A percentile compares a stretch with the other conserved stretches of the same genome.
phyloP scores from a whole-genome alignment of 2,888 invertebrate species.

The Helleia helle region DNA sequence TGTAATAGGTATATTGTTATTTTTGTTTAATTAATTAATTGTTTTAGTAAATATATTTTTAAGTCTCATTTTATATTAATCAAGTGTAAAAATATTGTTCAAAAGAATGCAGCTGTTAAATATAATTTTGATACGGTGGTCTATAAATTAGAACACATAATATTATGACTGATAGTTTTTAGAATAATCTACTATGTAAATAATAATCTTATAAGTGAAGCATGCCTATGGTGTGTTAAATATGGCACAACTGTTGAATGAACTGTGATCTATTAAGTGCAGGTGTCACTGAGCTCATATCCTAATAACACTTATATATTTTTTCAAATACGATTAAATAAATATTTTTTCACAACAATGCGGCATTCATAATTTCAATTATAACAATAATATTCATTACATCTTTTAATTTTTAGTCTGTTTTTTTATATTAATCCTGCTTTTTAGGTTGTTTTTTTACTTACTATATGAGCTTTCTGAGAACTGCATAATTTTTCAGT shows the following conservation, averaged over 20 bases:
- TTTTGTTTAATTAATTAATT: conserved; percentile 1
- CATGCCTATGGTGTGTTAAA: conserved; percentile 15
- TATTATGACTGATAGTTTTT: conserved; percentile 61
- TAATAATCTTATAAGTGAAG: conserved; percentile 18
- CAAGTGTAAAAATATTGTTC: conserved; percentile 6
- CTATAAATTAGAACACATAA: conserved; percentile 35
- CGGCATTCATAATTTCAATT: too few relatives aligned
- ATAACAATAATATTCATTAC: too few relatives aligned
- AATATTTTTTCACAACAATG: too few relatives aligned
- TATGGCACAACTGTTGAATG: conserved; percentile 50
- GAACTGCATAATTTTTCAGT: not conserved
- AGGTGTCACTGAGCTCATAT: not conserved
- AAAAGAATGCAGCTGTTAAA: conserved; percentile 2
- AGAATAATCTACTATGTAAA: conserved; percentile 44
- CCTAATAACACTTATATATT: not conserved
- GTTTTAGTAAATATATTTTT: not conserved
- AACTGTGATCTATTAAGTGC: conserved; percentile 44
- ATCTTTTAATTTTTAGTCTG: too few relatives aligned
- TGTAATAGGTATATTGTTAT: not conserved
- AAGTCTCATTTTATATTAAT: conserved; percentile 2
- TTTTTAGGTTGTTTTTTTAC: not conserved
- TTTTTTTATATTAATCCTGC: not conserved
- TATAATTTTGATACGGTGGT: conserved; percentile 10
- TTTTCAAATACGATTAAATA: too few relatives aligned
- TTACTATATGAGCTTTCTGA: not conserved